Evolutionary conservation across 2,888 invertebrate species (phyloP), one percentile per base, ranked within the genome.

Genomic region (Caenorhabditis zanzibari): DNA sequence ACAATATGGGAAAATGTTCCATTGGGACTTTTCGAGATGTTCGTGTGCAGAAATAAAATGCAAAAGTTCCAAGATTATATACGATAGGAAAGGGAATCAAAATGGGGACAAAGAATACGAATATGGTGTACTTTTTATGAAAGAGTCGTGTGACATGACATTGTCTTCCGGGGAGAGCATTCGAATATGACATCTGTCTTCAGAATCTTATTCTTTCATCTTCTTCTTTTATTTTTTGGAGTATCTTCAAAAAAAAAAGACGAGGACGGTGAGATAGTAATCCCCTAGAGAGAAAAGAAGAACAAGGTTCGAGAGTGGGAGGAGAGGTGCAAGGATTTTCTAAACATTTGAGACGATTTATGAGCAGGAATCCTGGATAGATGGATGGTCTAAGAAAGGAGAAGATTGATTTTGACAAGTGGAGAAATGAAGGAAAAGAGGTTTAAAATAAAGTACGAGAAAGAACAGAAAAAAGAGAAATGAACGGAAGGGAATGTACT

Each of bases 171-270:
- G 76, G 76, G n/a, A 12, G 58, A 54, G 35, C 71, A 68, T 76
- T 71, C 69, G 69, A 58, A 73, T 71, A 71, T 72, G 80, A 72
- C 80, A 73, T 72, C 72, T 66, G 66, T 72, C 80, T 66, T 59
- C 75, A 68, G 66, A 68, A 75, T 75, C 75, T 58, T 75, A 73
- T 73, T 75, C 75, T 75, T 75, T 75, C 66, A 75, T 75, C 75
- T 75, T 68, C 26, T 75, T 7, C 47, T 0, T 19, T 47, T 5
- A 16, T 75, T 77, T 71, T 69, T 52, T 47, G 35, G 44, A 49
- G 59, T 38, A n/a, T 44, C 54, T 38, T 35, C n/a, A n/a, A n/a
- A 59, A 44, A 68, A 32, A 32, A 28, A 61, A 19, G n/a, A 35
- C 44, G 35, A 73, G 38, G 59, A 69, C 66, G 81, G 76, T 71